phyloP scores from a whole-genome alignment of 2,888 invertebrate genomes.

The Rhamnusium bicolor region DNA sequence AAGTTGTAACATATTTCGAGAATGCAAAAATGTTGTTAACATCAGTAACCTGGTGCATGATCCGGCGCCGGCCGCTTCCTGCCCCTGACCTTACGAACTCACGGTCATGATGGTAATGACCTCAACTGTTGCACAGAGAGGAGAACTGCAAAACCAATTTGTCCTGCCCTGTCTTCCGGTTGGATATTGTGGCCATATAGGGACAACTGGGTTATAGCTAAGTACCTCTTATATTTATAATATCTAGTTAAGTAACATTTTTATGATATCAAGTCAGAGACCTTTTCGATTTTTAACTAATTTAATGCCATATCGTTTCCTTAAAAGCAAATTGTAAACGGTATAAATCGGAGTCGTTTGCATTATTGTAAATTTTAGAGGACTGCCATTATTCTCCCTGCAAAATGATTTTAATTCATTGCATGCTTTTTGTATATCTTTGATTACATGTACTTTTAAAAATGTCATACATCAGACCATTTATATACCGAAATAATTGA shows the following conservation, averaged over 20 bases:
- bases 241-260: conserved; percentile 59
- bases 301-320: conserved; percentile 40
- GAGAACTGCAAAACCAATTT: conserved; percentile 52
- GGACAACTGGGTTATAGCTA: conserved; percentile 62
- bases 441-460: too few species aligned
- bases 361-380: background rate
- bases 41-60: conserved; percentile 46
- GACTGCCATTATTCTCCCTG: background rate
- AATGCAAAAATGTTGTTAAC: conserved; percentile 36
- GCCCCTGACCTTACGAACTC: conserved; percentile 61
- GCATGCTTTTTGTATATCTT: too few species aligned
- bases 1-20: conserved; percentile 33
- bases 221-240: conserved; percentile 60
- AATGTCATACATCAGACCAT: too few species aligned
- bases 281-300: conserved; percentile 40
- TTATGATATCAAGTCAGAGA: conserved; percentile 44
- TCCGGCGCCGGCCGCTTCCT: conserved; percentile 40
- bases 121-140: conserved; percentile 53
- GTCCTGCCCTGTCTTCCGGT: conserved; percentile 54
- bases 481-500: too few species aligned
- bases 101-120: conserved; percentile 59
- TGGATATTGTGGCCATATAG: conserved; percentile 57
- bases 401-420: too few species aligned
- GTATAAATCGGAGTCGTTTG: background rate
- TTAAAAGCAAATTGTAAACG: conserved; percentile 34